Conservation (phyloP, 2,888 invertebrate species). For the Cosmia trapezina region DNA sequence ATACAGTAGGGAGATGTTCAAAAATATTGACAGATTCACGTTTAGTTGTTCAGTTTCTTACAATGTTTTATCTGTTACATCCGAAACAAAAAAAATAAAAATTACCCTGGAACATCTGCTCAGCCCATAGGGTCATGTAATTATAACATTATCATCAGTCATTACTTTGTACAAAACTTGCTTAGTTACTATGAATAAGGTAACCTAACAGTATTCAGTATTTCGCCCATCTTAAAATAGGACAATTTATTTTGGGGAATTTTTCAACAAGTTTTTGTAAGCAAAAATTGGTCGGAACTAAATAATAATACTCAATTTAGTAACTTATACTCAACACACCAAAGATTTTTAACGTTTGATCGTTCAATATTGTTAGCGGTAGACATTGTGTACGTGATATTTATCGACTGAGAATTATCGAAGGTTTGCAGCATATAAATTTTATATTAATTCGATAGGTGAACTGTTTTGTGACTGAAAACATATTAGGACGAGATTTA, state of each 20-base stretch:
- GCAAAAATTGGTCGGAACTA: neutral
- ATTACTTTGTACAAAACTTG: slow-evolving; percentile 25
- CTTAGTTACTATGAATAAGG: slow-evolving; percentile 16
- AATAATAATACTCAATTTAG: slow-evolving; percentile 44
- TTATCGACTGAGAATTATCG: slow-evolving; percentile 59
- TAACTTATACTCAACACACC: slow-evolving; percentile 59
- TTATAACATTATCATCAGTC: slow-evolving; percentile 8
- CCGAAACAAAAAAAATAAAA: too few species aligned
- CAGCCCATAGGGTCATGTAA: neutral
- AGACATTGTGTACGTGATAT: slow-evolving; percentile 61
- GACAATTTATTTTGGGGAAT: neutral
- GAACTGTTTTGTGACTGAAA: neutral
- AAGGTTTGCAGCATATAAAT: slow-evolving; percentile 26
- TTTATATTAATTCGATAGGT: slow-evolving; percentile 35
- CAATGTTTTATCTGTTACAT: too few species aligned
- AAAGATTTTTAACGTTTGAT: slow-evolving; percentile 63
- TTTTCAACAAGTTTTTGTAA: neutral
- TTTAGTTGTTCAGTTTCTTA: too few species aligned
- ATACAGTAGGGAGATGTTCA: too few species aligned
- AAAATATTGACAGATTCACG: too few species aligned
- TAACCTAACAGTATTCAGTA: slow-evolving; percentile 9
- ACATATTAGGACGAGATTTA: neutral
- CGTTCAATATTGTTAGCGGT: slow-evolving; percentile 57
- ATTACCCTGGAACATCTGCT: slow-evolving; percentile 8
- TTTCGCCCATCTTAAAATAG: slow-evolving; percentile 12